Percentiles rank a stretch among this genome's conserved stretches.
phyloP scores from a whole-genome alignment of 2,797 vertebrate species.

The Coranthus polyacanthus region DNA sequence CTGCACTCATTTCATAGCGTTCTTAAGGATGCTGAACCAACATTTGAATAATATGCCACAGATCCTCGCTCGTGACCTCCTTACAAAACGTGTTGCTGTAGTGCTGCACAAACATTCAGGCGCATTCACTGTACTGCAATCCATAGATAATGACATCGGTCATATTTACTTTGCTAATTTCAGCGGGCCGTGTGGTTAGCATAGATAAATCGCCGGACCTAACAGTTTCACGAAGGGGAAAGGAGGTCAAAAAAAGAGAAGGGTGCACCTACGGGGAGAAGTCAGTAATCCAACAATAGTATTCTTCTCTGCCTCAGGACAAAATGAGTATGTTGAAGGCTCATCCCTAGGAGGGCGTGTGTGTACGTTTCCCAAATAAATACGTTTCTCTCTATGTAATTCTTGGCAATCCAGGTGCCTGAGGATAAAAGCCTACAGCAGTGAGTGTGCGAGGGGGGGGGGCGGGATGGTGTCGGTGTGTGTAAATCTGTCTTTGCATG shows the following conservation, averaged over 20 bases:
- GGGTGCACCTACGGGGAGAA: slow-evolving; percentile 34
- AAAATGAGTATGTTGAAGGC: slow-evolving; percentile 42
- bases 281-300: slow-evolving; percentile 43
- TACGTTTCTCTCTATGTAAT: slow-evolving; percentile 58
- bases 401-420: slow-evolving; percentile 61
- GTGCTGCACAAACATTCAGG: slow-evolving; percentile 39
- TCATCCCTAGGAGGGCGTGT: slow-evolving; percentile 41
- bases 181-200: slow-evolving; percentile 63
- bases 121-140: slow-evolving; percentile 42
- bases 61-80: slow-evolving; percentile 45
- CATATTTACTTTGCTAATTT: slow-evolving; percentile 58
- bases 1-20: slow-evolving; percentile 37
- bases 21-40: slow-evolving; percentile 30
- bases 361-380: slow-evolving; percentile 63
- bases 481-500: slow-evolving; percentile 27
- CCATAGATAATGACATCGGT: slow-evolving; percentile 72
- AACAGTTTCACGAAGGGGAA: slow-evolving; percentile 44
- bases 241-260: slow-evolving; percentile 44
- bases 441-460: slow-evolving; percentile 25
- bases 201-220: slow-evolving; percentile 68
- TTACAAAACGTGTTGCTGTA: slow-evolving; percentile 41
- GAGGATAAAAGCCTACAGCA: slow-evolving; percentile 71
- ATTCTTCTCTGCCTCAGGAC: slow-evolving; percentile 58
- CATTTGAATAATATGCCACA: slow-evolving; percentile 34
- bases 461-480: slow-evolving; percentile 32